A percentile compares a stretch with the other conserved stretches of the same genome.
These are phyloP conservation scores for Oscheius myriophilus DNA, from an alignment of 2,888 invertebrate genomes.

Conservation along the genomic window DNA sequence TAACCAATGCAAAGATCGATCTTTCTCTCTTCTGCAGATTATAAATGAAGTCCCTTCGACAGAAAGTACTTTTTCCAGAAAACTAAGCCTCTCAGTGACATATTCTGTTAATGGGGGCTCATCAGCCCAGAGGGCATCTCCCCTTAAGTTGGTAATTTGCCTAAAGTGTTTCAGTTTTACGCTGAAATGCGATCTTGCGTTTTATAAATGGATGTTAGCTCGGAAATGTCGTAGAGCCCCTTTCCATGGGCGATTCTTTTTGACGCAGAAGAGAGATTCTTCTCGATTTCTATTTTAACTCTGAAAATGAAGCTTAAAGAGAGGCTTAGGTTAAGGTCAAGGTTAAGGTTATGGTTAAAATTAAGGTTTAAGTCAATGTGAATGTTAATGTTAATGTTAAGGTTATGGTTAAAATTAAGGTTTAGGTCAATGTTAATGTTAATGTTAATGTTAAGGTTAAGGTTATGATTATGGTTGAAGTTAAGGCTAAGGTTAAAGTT, in stretches of 20 bases:
- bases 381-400: too few species aligned
- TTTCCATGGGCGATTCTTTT: slow-evolving; percentile 30
- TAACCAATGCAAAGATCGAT: not conserved
- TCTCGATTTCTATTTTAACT: not conserved
- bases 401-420: too few species aligned
- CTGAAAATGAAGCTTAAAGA: not conserved
- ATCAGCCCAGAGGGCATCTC: not conserved
- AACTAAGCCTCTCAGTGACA: not conserved
- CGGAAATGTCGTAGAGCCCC: slow-evolving; percentile 26
- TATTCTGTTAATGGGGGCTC: slow-evolving; percentile 16
- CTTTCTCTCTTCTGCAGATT: not conserved
- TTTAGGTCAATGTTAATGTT: too few species aligned
- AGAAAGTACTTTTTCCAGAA: slow-evolving; percentile 14
- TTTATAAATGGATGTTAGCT: slow-evolving; percentile 35
- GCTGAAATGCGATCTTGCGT: slow-evolving; percentile 17
- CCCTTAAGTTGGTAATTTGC: not conserved
- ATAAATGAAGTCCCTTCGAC: not conserved
- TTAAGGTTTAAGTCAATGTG: too few species aligned
- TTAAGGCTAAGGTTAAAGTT: too few species aligned
- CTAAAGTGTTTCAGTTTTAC: not conserved
- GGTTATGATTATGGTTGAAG: too few species aligned
- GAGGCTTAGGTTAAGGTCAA: too few species aligned
- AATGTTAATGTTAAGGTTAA: too few species aligned
- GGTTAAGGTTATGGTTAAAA: too few species aligned
- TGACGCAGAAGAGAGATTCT: not conserved